Conservation (phyloP, 1,140 invertebrate genomes). For the Drosophila ohnishii region DNA sequence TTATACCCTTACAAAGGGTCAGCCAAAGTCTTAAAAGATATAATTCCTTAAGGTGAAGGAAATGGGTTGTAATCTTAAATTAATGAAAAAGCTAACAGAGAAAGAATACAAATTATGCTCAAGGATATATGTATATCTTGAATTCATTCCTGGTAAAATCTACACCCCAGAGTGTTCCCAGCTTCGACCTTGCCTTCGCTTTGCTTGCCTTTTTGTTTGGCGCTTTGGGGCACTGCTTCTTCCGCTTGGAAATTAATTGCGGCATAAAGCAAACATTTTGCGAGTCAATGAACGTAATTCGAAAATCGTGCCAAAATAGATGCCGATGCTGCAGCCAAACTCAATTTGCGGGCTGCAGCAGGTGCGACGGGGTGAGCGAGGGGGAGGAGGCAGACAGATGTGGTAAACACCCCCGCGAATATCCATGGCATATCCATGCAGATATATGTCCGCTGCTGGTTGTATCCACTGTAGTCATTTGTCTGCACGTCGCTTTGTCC, state of each 20-base stretch:
- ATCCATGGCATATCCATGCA: slow-evolving; percentile 52
- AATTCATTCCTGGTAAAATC: too few relatives aligned
- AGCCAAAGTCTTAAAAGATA: not conserved
- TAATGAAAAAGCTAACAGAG: too few relatives aligned
- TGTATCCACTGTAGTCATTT: slow-evolving; percentile 69
- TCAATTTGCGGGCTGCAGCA: slow-evolving; percentile 60
- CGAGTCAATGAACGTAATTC: slow-evolving; percentile 81
- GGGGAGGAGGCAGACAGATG: slow-evolving; percentile 8
- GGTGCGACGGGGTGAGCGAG: slow-evolving; percentile 42
- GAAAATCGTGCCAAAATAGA: slow-evolving; percentile 81
- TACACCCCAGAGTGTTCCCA: slow-evolving; percentile 1
- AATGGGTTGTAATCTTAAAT: too few relatives aligned
- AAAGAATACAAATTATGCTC: too few relatives aligned
- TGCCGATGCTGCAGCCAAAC: slow-evolving; percentile 55
- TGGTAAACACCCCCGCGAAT: slow-evolving; percentile 65
- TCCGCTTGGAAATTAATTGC: slow-evolving; percentile 79
- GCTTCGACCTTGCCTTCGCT: slow-evolving; percentile 6
- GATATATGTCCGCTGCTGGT: slow-evolving; percentile 38
- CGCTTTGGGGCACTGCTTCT: slow-evolving; percentile 56
- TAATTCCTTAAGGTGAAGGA: too few relatives aligned
- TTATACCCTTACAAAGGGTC: slow-evolving; percentile 3
- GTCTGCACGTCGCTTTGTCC: slow-evolving; percentile 79
- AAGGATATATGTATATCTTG: too few relatives aligned
- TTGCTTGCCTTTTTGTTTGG: slow-evolving; percentile 6
- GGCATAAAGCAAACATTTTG: slow-evolving; percentile 81